Evolutionary conservation across 2,888 invertebrate genomes (phyloP).

Genomic region (Sphaeridia pumilis): DNA sequence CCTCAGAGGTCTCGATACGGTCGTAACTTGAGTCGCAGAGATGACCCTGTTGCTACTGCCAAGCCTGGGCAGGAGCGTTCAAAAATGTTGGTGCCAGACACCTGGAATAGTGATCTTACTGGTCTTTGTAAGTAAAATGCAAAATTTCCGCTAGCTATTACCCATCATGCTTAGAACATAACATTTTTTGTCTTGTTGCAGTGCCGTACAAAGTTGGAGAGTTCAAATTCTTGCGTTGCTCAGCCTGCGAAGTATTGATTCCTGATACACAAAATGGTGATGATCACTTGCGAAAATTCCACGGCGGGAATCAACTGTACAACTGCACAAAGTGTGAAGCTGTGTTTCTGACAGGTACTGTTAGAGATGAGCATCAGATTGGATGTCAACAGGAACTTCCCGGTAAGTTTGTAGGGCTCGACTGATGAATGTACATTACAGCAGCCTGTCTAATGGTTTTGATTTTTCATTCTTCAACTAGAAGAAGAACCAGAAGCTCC

Average conservation of each 20-base stretch:
- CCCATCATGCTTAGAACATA: neutral
- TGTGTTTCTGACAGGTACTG: neutral
- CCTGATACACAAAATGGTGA: constrained; percentile 6
- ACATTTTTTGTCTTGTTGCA: neutral
- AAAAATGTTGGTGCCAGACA: too few relatives aligned
- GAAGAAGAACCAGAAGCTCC: neutral
- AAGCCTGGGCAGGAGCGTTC: too few relatives aligned
- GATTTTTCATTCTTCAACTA: neutral
- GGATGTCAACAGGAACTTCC: neutral
- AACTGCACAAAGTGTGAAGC: neutral
- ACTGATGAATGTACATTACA: neutral
- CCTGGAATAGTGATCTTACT: neutral
- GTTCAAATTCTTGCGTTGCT: constrained; percentile 5
- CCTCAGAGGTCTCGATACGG: neutral
- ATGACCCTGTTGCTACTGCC: too few relatives aligned
- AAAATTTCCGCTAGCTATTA: neutral
- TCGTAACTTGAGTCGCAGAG: too few relatives aligned
- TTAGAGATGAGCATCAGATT: neutral
- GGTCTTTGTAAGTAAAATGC: neutral
- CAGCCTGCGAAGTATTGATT: constrained; percentile 5
- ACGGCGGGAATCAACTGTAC: neutral
- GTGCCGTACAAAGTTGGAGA: constrained; percentile 12
- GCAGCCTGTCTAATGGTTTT: neutral
- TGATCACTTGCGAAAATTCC: constrained; percentile 1
- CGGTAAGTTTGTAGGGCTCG: neutral